Evolutionary conservation across 1,140 invertebrate genomes (phyloP), one percentile per base, ranked within the genome.

Genomic region (Trachelipus rathkii): DNA sequence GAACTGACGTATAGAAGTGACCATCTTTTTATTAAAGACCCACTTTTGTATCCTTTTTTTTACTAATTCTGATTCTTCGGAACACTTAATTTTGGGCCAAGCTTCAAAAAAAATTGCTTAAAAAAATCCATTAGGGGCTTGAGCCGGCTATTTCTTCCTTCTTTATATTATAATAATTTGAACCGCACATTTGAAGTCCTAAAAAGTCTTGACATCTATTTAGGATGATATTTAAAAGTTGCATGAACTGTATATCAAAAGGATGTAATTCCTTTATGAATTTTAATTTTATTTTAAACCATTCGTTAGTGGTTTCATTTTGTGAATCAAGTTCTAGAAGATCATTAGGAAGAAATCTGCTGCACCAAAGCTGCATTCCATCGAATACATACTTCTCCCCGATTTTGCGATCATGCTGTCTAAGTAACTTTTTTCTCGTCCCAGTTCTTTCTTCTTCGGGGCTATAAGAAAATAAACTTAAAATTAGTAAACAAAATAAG

Each of bases 231-330:
- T 74, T 74, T 11, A 74, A 24, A 67, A 74, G 19, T 24, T 67
- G 60, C 9, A 74, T 74, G 33, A 74, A 74, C 15, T 74, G 73
- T n/a, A 67, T 67, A 33, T 74, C 73, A 43, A 74, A 11, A 8
- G 73, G 7, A 19, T 67, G 45, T 24, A 74, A 21, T n/a, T 74
- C 73, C 43, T 67, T 6, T 8, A 44, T 67, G 33, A 67, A 44
- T 44, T 43, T 60, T 19, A 74, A 43, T 15, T 24, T 74, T 3
- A 74, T 50, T 15, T 50, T 9, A 15, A 50, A 50, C 46, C 9
- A 15, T 50, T 50, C 46, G 9, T 50, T 15, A 50, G 46, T 50
- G 46, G 9, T 15, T 50, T 50, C 46, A 10, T 50, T 50, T 15
- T 50, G 9, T 15, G 46, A 50, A 15, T 9, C 9, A 9, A 50